These are phyloP conservation scores for Hyposoter didymator DNA, from an alignment of 2,888 invertebrate species.

Conservation along the genomic window DNA sequence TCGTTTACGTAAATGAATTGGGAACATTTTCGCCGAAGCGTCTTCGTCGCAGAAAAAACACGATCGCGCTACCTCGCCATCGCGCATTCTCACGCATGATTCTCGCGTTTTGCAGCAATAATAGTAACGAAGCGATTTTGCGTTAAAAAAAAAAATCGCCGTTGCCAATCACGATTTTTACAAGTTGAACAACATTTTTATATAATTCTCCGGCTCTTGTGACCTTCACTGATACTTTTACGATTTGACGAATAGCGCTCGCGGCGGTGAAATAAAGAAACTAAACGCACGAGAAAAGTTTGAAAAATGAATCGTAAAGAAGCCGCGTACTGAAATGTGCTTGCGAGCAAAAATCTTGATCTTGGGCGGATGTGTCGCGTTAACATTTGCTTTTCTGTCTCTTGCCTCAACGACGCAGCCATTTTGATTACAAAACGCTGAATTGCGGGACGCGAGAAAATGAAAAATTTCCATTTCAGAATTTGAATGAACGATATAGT, in stretches of 20 bases:
- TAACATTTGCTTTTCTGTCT: constrained; percentile 31
- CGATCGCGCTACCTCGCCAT: constrained; percentile 48
- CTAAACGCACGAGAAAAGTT: neutral
- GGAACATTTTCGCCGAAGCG: constrained; percentile 70
- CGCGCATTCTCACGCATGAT: constrained; percentile 49
- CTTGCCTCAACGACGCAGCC: neutral
- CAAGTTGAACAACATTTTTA: neutral
- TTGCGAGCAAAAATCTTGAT: constrained; percentile 21
- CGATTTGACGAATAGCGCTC: neutral
- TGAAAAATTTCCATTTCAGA: neutral
- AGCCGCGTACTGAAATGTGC: constrained; percentile 30
- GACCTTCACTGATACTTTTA: neutral
- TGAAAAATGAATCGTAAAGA: constrained; percentile 27
- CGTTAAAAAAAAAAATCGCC: constrained; percentile 40
- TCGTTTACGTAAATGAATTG: neutral
- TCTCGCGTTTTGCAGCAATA: constrained; percentile 32
- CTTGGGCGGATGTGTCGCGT: constrained; percentile 57
- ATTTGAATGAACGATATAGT: neutral
- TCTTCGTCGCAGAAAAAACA: constrained; percentile 62
- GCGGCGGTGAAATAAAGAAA: neutral
- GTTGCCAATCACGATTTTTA: neutral
- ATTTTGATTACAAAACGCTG: neutral
- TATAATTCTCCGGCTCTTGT: neutral
- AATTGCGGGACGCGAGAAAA: neutral
- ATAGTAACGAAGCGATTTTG: constrained; percentile 65